Base-by-base conservation (phyloP, 2,888 invertebrate species). In the Papilio elwesi region DNA sequence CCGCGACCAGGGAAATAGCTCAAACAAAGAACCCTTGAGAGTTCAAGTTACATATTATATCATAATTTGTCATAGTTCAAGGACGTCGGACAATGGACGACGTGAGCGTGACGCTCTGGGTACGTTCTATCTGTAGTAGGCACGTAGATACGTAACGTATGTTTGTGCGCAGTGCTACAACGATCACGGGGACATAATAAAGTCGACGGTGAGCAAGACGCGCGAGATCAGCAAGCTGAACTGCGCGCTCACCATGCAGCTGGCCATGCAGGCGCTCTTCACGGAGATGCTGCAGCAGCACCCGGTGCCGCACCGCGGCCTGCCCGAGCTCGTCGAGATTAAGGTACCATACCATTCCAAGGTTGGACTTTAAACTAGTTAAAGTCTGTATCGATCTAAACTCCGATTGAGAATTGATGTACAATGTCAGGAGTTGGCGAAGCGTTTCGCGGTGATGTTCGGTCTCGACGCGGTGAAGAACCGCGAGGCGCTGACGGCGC, bases 151-250 rank as follows among this genome's bases (percentile, higher is more conserved):
- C 1, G 26, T 43, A 43, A 43, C 9, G 43, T 43, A 43, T 26
- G 26, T 26, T 26, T 16, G 16, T 48, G 38, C 10, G 62, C 89
- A 97, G 96, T 99, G 98, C 88, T 99, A 99, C 92, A 98, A 98
- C 87, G 99, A 99, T 91, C 99, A 99, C 91, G 99, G 99, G 67
- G 99, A 99, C 90, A 99, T 99, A 68, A 97, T 99, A 79, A 99
- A 99, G 93, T 97, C 98, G 51, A 99, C 99, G 11, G 93, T 99
- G 81, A 97, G 98, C 81, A 99, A 99, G 92, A 98, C 99, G 12
- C 95, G 99, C 78, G 99, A 99, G 94, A 98, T 99, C 81, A 99
- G 99, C 94, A 99, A 99, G 92, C 97, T 98, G 55, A 97, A 97
- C 87, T 99, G 99, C 90, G 98, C 99, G 9, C 95, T 98, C 78